Conservation (phyloP, 2,797 vertebrate species). For the Phrynocephalus forsythii region DNA sequence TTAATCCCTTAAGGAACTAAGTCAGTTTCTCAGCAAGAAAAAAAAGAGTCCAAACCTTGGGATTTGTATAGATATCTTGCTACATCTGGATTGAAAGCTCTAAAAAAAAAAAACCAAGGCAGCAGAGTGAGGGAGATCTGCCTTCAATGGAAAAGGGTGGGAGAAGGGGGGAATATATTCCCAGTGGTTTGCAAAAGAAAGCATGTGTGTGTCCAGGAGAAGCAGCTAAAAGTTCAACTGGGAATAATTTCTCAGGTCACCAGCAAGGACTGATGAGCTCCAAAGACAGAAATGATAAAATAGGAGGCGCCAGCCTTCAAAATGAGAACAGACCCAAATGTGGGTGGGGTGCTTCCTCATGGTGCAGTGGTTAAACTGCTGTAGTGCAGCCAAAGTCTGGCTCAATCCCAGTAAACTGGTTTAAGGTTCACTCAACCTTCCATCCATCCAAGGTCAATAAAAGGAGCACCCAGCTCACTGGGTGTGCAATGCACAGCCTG, state of each 20-base stretch:
- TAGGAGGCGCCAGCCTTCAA: background rate
- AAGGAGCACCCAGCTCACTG: no score
- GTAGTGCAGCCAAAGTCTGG: no score
- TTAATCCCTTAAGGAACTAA: constrained; percentile 18
- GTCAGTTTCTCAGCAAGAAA: background rate
- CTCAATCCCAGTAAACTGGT: no score
- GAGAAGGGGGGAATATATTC: background rate
- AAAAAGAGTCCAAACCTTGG: background rate
- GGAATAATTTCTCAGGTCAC: background rate
- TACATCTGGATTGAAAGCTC: background rate
- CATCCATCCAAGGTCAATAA: no score
- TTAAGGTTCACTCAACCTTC: no score
- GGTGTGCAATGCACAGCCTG: no score
- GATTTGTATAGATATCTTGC: background rate
- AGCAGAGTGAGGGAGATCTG: background rate
- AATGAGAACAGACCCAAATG: background rate
- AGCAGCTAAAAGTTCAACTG: background rate
- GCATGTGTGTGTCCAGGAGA: background rate
- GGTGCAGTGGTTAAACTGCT: no score
- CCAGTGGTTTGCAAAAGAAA: background rate
- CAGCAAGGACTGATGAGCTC: background rate
- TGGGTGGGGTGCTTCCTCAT: no score
- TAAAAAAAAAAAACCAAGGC: background rate
- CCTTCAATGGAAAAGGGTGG: background rate
- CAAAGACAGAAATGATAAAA: background rate